Percentiles rank a stretch among this genome's conserved stretches.
These are phyloP conservation scores for Pseudomyrmex dendroicus DNA, from an alignment of 1,140 invertebrate genomes.

Conservation along the genomic window DNA sequence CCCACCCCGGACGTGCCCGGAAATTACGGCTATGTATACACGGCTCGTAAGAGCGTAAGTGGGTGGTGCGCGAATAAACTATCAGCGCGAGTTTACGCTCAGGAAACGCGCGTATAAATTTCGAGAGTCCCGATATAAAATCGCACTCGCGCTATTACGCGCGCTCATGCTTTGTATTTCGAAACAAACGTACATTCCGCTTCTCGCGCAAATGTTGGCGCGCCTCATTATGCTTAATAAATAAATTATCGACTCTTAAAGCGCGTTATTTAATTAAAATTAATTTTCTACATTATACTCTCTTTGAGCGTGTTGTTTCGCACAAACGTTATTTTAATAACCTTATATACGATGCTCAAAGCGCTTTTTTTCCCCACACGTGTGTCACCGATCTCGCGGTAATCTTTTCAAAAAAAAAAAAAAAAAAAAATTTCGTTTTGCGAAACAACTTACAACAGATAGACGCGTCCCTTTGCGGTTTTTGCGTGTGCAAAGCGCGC, in stretches of 20 bases:
- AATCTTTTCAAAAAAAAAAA: too few relatives aligned
- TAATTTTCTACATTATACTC: conserved; percentile 6
- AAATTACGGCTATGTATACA: conserved; percentile 37
- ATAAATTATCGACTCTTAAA: neutral
- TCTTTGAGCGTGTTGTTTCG: neutral
- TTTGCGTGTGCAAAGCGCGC: neutral
- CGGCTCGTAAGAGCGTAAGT: neutral
- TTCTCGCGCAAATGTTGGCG: too few relatives aligned
- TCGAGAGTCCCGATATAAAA: neutral
- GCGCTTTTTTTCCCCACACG: neutral
- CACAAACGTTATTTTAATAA: conserved; percentile 36
- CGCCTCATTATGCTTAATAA: too few relatives aligned
- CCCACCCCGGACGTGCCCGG: neutral
- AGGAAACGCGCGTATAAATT: conserved; percentile 4
- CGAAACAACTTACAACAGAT: neutral
- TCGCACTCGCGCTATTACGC: neutral
- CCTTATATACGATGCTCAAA: neutral
- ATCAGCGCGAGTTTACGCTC: neutral
- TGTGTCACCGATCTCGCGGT: neutral
- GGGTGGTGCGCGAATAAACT: conserved; percentile 19
- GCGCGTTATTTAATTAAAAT: conserved; percentile 18
- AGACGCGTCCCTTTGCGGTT: neutral
- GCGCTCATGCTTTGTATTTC: neutral
- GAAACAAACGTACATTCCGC: too few relatives aligned
- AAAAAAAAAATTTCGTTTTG: neutral